Conservation (phyloP, 2,113 vertebrate genomes). For the Conger conger region DNA sequence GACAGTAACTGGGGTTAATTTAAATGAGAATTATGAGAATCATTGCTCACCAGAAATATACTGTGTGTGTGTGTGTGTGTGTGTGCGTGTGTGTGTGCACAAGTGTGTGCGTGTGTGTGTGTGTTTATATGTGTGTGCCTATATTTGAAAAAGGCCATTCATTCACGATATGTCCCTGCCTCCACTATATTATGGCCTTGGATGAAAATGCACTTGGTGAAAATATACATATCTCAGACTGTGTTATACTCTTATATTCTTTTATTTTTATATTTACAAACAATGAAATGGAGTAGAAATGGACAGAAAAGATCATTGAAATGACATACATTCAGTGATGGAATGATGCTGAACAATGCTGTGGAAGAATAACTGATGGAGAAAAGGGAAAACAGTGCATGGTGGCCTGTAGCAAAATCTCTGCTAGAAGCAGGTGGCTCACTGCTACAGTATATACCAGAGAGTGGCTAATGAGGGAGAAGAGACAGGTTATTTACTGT, state of each 20-base stretch:
- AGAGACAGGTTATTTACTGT: background rate
- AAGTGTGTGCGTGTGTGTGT: background rate
- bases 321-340: too few relatives aligned
- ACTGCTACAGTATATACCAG: background rate
- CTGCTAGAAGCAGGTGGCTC: background rate
- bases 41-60: too few relatives aligned
- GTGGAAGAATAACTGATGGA: background rate
- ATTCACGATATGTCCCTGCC: background rate
- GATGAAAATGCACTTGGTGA: background rate
- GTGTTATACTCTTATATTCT: too few relatives aligned
- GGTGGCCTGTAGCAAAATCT: background rate
- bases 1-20: too few relatives aligned
- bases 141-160: background rate
- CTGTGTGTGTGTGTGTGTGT: too few relatives aligned
- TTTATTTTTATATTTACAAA: too few relatives aligned
- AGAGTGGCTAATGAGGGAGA: background rate
- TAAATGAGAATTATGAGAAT: too few relatives aligned
- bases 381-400: background rate
- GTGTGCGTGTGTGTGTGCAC: background rate
- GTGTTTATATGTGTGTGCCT: background rate
- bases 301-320: too few relatives aligned
- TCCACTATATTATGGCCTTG: background rate
- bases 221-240: background rate
- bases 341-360: background rate
- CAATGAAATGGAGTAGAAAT: too few relatives aligned